Conservation (phyloP, 1,140 invertebrate species). For the Leptinotarsa lineolata region DNA sequence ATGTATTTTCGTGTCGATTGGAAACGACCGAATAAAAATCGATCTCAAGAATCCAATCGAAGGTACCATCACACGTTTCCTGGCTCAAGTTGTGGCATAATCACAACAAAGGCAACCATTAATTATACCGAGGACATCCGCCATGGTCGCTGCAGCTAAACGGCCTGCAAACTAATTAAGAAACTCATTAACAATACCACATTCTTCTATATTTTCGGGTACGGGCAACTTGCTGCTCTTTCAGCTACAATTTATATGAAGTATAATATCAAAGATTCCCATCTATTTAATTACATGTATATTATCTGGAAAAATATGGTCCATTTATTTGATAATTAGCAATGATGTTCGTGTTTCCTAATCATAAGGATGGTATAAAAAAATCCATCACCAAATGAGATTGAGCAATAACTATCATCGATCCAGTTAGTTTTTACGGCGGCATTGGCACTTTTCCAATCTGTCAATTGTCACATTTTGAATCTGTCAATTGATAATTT, state of each 20-base stretch:
- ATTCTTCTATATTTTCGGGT: conserved; percentile 8
- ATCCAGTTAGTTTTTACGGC: too few species aligned
- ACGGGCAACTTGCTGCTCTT: background rate
- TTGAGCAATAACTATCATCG: too few species aligned
- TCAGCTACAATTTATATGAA: background rate
- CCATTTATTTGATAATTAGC: background rate
- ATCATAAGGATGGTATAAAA: background rate
- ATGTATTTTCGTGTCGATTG: too few species aligned
- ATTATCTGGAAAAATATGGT: background rate
- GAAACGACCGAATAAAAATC: too few species aligned
- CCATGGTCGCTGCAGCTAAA: conserved; percentile 14
- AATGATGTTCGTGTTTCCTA: background rate
- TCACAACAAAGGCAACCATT: conserved; percentile 26
- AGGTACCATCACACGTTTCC: too few species aligned
- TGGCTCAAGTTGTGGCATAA: conserved; percentile 2
- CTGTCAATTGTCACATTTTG: too few species aligned
- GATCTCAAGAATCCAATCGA: too few species aligned
- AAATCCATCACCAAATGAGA: too few species aligned
- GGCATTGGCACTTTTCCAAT: too few species aligned
- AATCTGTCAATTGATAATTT: too few species aligned
- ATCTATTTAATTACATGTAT: conserved; percentile 7
- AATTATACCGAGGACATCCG: conserved; percentile 15
- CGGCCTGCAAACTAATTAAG: conserved; percentile 23
- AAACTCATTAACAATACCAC: conserved; percentile 24
- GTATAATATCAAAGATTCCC: conserved; percentile 1